phyloP scores from a whole-genome alignment of 2,797 vertebrate species.

The Labeo calbasu region DNA sequence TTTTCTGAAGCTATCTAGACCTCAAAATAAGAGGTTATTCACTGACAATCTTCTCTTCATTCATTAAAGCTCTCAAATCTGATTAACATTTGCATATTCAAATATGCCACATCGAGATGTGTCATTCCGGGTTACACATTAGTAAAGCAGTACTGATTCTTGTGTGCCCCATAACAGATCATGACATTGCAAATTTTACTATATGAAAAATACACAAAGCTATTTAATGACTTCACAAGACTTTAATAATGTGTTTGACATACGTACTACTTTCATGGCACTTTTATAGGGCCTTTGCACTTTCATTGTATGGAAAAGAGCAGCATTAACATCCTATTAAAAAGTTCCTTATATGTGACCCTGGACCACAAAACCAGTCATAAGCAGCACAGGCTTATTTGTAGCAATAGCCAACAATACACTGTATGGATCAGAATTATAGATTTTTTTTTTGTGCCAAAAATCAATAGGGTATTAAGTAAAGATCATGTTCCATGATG shows the following conservation, averaged over 20 bases:
- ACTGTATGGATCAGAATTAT: no score
- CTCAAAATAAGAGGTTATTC: not conserved
- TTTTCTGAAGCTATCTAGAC: not conserved
- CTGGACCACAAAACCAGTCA: no score
- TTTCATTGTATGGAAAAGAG: not conserved
- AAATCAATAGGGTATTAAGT: no score
- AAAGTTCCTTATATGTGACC: not conserved
- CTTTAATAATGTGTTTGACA: not conserved
- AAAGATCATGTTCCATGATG: no score
- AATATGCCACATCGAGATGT: not conserved
- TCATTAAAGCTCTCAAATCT: not conserved
- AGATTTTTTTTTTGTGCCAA: no score
- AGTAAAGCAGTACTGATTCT: not conserved
- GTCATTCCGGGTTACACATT: not conserved
- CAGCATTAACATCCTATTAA: not conserved
- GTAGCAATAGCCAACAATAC: no score
- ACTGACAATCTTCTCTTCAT: not conserved
- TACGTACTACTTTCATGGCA: not conserved
- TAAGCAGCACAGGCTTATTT: no score
- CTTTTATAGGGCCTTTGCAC: not conserved
- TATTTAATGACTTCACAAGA: not conserved
- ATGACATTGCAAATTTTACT: not conserved
- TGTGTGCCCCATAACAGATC: not conserved
- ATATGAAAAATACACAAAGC: not conserved
- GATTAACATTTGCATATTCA: not conserved